phyloP scores from a whole-genome alignment of 2,797 vertebrate species.

The Phataginus tetradactyla region DNA sequence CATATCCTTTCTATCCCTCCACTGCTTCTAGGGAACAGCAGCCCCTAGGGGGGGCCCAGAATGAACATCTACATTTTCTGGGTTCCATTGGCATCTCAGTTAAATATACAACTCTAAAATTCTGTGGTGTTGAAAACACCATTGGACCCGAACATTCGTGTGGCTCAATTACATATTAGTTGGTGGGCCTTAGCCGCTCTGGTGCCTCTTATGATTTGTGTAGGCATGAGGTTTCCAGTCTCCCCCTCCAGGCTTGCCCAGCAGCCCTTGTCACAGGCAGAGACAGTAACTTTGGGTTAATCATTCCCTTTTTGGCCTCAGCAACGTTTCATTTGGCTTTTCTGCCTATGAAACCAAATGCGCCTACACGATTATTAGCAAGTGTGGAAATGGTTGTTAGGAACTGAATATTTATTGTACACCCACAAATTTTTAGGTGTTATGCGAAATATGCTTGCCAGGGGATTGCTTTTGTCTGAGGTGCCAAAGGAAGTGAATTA shows the following conservation, averaged over 20 bases:
- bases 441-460: conserved; percentile 24
- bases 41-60: not conserved
- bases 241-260: not conserved
- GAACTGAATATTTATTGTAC: conserved; percentile 66
- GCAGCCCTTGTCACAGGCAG: not conserved
- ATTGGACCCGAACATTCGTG: not conserved
- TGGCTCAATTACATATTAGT: not conserved
- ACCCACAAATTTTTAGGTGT: conserved; percentile 69
- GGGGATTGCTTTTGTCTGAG: conserved; percentile 59
- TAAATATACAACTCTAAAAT: not conserved
- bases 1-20: not conserved
- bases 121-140: not conserved
- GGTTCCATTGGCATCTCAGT: not conserved
- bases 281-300: not conserved
- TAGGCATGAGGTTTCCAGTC: not conserved
- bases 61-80: not conserved
- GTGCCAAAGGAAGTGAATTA: conserved; percentile 67
- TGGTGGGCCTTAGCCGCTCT: not conserved
- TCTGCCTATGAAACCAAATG: conserved; percentile 59
- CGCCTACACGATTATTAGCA: conserved; percentile 71
- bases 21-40: not conserved
- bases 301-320: conserved; percentile 42
- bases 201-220: not conserved
- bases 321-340: conserved; percentile 54
- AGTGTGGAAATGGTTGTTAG: conserved; percentile 66